Conservation (phyloP, 2,113 vertebrate genomes). For the Okapia johnstoni region DNA sequence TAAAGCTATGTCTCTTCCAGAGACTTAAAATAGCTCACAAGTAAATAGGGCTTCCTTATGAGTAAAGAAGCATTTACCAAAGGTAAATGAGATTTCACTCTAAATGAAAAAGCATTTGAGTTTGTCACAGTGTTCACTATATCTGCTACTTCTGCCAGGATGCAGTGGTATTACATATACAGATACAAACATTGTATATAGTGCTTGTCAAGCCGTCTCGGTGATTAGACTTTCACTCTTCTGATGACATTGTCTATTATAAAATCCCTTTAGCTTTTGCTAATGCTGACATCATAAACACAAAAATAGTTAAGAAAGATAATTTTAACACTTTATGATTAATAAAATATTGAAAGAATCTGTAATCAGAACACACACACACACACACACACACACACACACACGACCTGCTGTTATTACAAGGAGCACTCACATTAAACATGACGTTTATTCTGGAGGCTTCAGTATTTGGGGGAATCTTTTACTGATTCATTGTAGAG, state of each 20-base stretch:
- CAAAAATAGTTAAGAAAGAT: neutral
- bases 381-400: neutral
- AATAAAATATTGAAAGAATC: neutral
- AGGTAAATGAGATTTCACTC: slow-evolving; percentile 2
- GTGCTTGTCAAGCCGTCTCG: neutral
- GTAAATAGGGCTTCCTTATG: neutral
- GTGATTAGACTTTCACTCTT: neutral
- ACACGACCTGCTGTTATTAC: neutral
- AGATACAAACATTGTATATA: neutral
- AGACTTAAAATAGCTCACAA: neutral
- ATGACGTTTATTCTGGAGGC: neutral
- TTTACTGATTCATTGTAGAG: neutral
- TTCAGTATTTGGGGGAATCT: neutral
- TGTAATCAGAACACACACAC: neutral
- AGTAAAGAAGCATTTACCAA: neutral
- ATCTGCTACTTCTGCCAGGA: neutral
- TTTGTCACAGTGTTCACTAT: neutral
- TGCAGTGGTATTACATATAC: neutral
- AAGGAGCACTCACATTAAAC: neutral
- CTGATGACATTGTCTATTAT: neutral
- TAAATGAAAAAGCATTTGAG: neutral
- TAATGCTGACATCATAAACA: neutral
- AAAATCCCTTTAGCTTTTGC: neutral
- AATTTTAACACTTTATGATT: neutral
- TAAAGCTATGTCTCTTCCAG: neutral